These are phyloP conservation scores for Tauraco hartlaubi DNA, from an alignment of 2,797 vertebrate genomes.

Conservation along the genomic window DNA sequence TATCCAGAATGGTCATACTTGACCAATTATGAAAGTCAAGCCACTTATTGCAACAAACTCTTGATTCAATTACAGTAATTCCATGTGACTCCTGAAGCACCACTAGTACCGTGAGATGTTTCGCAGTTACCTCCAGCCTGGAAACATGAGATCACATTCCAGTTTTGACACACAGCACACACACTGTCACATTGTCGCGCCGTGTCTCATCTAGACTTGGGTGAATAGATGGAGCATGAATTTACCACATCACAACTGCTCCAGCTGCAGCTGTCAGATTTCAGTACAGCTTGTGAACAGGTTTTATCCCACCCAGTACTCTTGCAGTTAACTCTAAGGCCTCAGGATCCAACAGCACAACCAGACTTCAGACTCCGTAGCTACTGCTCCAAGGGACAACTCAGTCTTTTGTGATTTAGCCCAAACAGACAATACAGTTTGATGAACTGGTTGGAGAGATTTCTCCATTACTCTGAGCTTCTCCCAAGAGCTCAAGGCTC, in stretches of 20 bases:
- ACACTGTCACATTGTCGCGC: accelerated
- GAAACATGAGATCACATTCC: background rate
- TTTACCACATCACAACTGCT: background rate
- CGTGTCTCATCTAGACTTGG: background rate
- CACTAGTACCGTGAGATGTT: background rate
- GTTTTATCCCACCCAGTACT: background rate
- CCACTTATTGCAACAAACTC: background rate
- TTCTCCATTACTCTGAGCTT: background rate
- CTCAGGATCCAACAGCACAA: background rate
- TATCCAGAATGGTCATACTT: background rate
- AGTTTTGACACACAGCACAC: background rate
- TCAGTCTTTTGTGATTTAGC: background rate
- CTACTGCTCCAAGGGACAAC: background rate
- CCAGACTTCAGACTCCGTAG: background rate
- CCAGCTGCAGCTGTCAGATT: background rate
- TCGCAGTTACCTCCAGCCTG: background rate
- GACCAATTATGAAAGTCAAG: background rate
- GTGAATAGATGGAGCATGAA: background rate
- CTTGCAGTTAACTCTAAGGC: background rate
- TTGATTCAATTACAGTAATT: background rate
- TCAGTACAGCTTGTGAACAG: background rate
- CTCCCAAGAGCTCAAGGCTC: background rate
- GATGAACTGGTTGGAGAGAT: background rate
- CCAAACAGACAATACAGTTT: background rate
- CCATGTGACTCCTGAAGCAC: background rate